Evolutionary conservation across 2,888 invertebrate species (phyloP).

Genomic region (Polietes domitor): DNA sequence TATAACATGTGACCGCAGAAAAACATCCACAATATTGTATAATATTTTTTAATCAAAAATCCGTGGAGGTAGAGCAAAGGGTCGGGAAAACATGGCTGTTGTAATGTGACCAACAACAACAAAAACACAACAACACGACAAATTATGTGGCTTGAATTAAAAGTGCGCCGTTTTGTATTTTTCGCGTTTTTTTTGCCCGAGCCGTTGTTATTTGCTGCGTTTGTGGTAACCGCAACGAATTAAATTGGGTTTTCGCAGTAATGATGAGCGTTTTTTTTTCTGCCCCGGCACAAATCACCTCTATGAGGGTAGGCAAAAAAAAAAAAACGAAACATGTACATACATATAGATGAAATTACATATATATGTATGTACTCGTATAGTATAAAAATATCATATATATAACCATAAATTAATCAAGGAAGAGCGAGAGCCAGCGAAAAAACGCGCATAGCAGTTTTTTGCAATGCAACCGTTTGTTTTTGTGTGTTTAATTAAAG

Average conservation of each 20-base stretch:
- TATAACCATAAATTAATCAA: conserved; percentile 32
- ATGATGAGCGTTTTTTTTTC: conserved; percentile 6
- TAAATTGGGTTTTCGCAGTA: conserved; percentile 52
- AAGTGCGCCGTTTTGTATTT: conserved; percentile 28
- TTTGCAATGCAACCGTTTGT: conserved; percentile 23
- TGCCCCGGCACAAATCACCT: not conserved
- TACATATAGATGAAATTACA: not conserved
- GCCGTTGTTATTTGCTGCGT: conserved; percentile 15
- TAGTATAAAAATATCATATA: conserved; percentile 20
- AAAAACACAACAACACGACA: conserved; percentile 31
- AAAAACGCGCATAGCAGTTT: conserved; percentile 22
- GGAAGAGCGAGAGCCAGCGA: not conserved
- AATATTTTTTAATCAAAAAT: conserved; percentile 24
- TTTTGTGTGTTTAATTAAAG: conserved; percentile 11
- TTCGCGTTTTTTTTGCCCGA: not conserved
- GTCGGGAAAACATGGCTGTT: not conserved
- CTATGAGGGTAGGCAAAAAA: conserved; percentile 19
- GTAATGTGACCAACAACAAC: not conserved
- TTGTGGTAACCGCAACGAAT: conserved; percentile 59
- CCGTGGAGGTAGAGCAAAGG: not conserved
- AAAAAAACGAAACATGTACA: conserved; percentile 1
- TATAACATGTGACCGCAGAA: not conserved
- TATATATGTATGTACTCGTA: too few species aligned
- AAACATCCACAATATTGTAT: not conserved
- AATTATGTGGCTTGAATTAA: conserved; percentile 63